Percentiles rank a stretch among this genome's conserved stretches.
Evolutionary conservation across 2,888 invertebrate species (phyloP).

Genomic region (Meandrusa payeni): DNA sequence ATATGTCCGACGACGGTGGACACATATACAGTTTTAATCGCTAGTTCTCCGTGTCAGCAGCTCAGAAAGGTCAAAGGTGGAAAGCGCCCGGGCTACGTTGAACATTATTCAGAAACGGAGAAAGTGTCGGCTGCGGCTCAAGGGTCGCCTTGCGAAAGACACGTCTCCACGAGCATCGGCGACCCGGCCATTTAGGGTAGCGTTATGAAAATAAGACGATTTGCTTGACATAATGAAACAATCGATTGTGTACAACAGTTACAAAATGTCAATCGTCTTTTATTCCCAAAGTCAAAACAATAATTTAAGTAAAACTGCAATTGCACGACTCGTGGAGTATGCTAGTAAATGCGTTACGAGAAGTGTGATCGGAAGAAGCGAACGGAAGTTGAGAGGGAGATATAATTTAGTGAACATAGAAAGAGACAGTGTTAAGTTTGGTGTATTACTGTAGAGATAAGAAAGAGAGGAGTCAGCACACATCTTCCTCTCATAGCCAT

Average conservation of each 20-base stretch:
- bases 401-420: no score
- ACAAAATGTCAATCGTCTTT: slow-evolving; percentile 5
- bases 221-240: slow-evolving; percentile 30
- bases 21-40: slow-evolving; percentile 19
- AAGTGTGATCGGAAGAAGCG: no score
- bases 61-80: slow-evolving; percentile 26
- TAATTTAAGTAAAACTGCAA: no score
- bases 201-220: slow-evolving; percentile 37
- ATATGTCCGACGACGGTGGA: background rate
- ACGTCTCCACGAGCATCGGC: slow-evolving; percentile 34
- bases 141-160: slow-evolving; percentile 69
- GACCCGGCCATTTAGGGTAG: slow-evolving; percentile 44
- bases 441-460: no score
- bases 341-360: no score
- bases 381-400: no score
- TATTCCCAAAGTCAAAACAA: no score
- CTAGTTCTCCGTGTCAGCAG: slow-evolving; percentile 21
- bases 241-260: slow-evolving; percentile 13
- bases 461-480: no score
- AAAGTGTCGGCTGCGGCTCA: slow-evolving; percentile 56
- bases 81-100: slow-evolving; percentile 40
- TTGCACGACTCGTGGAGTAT: no score
- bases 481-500: no score
- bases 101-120: slow-evolving; percentile 58
- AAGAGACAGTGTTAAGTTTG: no score